phyloP scores from a whole-genome alignment of 2,113 vertebrate species.

The Hypocryptadius cinnamomeus region DNA sequence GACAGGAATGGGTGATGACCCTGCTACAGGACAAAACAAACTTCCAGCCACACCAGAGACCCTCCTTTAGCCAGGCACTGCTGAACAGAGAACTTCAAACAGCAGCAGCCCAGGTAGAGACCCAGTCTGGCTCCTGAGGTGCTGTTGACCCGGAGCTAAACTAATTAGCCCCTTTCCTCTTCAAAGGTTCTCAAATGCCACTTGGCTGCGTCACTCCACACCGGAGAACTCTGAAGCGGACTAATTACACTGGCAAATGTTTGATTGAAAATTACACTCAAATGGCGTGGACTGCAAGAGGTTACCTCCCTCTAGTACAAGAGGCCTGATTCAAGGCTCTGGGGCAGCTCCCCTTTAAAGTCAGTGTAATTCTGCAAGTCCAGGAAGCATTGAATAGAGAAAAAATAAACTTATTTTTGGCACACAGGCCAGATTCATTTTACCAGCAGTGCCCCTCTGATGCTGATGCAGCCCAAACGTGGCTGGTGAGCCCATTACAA shows the following conservation, averaged over 20 bases:
- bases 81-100: background rate
- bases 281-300: background rate
- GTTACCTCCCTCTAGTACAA: background rate
- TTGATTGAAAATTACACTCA: background rate
- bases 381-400: background rate
- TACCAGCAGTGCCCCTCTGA: background rate
- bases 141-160: constrained; percentile 31
- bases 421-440: background rate
- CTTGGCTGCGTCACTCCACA: background rate
- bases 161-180: background rate
- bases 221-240: background rate
- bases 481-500: background rate
- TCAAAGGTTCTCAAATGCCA: constrained; percentile 9
- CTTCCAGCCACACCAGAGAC: background rate
- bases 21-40: background rate
- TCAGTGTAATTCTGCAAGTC: background rate
- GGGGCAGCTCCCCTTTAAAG: background rate
- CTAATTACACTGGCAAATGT: background rate
- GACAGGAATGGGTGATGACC: background rate
- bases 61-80: background rate
- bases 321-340: background rate
- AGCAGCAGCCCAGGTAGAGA: background rate
- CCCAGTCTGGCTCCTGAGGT: background rate
- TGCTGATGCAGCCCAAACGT: background rate
- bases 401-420: constrained; percentile 26